Base-by-base conservation (phyloP, 2,113 vertebrate genomes). In the Anser cygnoides region DNA sequence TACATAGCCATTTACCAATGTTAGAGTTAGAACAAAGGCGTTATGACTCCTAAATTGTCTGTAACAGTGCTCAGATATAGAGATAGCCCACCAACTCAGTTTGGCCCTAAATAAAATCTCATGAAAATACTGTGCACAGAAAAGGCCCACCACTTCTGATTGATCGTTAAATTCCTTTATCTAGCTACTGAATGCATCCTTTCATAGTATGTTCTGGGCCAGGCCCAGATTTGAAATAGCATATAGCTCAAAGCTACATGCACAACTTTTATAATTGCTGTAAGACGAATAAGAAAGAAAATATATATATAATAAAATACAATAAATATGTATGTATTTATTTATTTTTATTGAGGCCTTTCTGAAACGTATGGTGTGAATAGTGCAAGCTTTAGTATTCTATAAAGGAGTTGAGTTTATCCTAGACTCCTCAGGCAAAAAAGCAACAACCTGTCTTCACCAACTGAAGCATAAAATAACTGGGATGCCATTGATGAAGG, bases 31-130 rank as follows among this genome's bases (percentile, higher is more conserved):
- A 63, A 2, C 65, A 23, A 61, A 41, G 29, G 37, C 15, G 7
- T 65, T 54, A 26, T 10, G 3, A 15, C 39, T 26, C 10, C 11
- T 58, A 58, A 71, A 75, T 57, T n/a, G 5, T 67, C 19, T 1
- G 1, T 54, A 44, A 17, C 3, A 82, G 17, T 2, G 1, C 2
- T 37, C 7, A 7, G 6, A 10, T 16, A 75, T 1, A 70, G 8
- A 71, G 6, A 2, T 5, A 76, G 17, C 23, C 14, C 9, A 58
- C 10, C 21, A 84, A 13, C 3, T 22, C 2, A 43, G 31, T 61
- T 66, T 39, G 6, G 6, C 9, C 70, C 6, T 46, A 76, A 91
- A 76, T 46, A 3, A 68, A 83, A 59, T 86, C 44, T 68, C 25
- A 11, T 7, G 31, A 46, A 76, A 82, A 23, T 16, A 39, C 7